Evolutionary conservation across 2,888 invertebrate species (phyloP), one percentile per base, ranked within the genome.

Genomic region (Zhuqinia jingwanae): DNA sequence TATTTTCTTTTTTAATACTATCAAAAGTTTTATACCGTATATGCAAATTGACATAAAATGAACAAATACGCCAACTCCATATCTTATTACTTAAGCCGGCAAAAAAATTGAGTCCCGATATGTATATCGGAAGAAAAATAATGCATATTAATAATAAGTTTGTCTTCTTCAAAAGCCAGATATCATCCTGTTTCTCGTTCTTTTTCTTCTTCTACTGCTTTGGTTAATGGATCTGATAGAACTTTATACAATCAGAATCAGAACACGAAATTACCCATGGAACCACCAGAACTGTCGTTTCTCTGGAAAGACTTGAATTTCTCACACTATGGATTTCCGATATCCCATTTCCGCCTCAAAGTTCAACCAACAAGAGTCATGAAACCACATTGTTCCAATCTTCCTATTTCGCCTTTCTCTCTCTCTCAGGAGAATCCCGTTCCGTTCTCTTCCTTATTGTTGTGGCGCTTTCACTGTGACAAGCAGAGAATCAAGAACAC

Each of bases 331-430:
- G 76, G 83, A 83, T 84, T 84, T 84, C 84, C 84, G 84, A 84
- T 84, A 77, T 65, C 76, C 36, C 77, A 45, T 77, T 84, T 84
- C 77, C 77, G 76, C 65, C 83, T 50, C 75, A 83, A 83, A 83
- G 83, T 83, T 83, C 76, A 77, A 77, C 77, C 76, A 77, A 77
- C 77, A 65, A 77, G 36, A 84, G 84, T 84, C 84, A 84, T 84
- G 84, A 84, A 84, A 84, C 84, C 84, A 84, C 84, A 84, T 77
- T 84, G 84, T 84, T 65, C 84, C 77, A 70, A 84, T 84, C 77
- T 77, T 76, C 77, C 76, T 65, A 77, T 58, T 84, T 65, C 76
- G 22, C 78, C 5, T 20, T 53, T 77, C 84, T 47, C 68, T 60
- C 5, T 20, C 65, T 77, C 84, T 47, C 68, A 20, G 58, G 83